Evolutionary conservation across 2,113 vertebrate species (phyloP).

Genomic region (Micromys minutus): DNA sequence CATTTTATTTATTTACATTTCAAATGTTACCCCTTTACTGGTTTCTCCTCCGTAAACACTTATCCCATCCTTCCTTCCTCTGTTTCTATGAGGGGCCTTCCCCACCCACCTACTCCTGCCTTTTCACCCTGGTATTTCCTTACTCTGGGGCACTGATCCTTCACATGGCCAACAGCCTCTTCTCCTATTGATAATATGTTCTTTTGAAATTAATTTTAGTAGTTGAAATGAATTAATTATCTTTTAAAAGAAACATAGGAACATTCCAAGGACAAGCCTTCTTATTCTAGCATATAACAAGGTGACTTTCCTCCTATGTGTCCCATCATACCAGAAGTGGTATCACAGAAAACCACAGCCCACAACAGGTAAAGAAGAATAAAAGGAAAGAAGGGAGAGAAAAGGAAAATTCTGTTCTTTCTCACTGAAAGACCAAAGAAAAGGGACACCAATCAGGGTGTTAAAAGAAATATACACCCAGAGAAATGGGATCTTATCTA

Average conservation of each 20-base stretch:
- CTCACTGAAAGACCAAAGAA: background rate
- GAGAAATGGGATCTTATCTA: too few species aligned
- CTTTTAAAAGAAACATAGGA: background rate
- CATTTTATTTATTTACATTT: too few species aligned
- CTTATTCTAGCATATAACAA: background rate
- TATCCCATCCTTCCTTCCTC: too few species aligned
- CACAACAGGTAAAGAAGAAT: background rate
- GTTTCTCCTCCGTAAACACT: too few species aligned
- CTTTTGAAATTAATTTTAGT: background rate
- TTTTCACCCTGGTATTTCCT: too few species aligned
- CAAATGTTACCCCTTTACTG: too few species aligned
- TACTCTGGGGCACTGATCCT: too few species aligned
- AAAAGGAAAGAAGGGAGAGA: accelerated
- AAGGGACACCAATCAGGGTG: background rate
- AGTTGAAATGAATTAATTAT: background rate
- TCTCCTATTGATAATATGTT: too few species aligned
- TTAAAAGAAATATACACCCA: background rate
- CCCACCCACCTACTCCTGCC: too few species aligned
- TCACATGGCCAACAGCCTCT: too few species aligned
- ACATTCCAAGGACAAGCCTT: background rate
- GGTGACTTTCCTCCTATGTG: background rate
- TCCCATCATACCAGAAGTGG: background rate
- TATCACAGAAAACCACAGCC: background rate
- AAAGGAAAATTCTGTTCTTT: background rate
- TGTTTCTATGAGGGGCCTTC: too few species aligned